Base-by-base conservation (phyloP, 2,113 vertebrate species). In the Leptosomus discolor region DNA sequence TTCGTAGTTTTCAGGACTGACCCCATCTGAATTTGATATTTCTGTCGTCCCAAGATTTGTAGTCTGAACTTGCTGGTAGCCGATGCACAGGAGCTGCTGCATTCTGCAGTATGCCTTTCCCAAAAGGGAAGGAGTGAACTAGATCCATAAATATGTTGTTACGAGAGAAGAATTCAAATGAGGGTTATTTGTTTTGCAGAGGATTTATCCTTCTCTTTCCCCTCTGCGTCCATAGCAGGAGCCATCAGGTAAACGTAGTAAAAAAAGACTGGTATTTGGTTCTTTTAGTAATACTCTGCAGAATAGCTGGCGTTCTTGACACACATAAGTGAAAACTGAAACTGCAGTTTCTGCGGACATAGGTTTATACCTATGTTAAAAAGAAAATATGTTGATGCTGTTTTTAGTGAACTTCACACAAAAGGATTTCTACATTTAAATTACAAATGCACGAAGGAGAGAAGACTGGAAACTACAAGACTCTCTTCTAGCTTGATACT, bases 41-140 rank as follows among this genome's bases (percentile, higher is more conserved):
- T 56, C 30, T 24, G 12, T 4, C 17, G 63, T 95, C 7, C 15
- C 26, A 81, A 6, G 23, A 5, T 71, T 41, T 77, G 27, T 10
- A 32, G 9, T 7, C 51, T 2, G 0, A 50, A n/a, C 36, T 68
- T 39, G 14, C 12, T 54, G 19, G 19, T 13, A 68, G 41, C 11
- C 0, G 1, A 11, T 0, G 5, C 0, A 0, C 1, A 0, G 23
- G 45, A 94, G 60, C 30, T 71, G 41, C 23, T 0, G 0, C 3
- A 0, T 32, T 74, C 39, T 45, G 37, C 19, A 48, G 9, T 9
- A 45, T 0, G 0, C 11, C 22, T 84, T 90, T 91, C 60, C 71
- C 76, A 22, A 54, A 69, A 91, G 69, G 36, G 60, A 81, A 70
- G 22, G 48, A 32, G 41, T 65, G 48, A 88, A 94, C 46, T 85